Evolutionary conservation across 2,113 vertebrate species (phyloP).

Genomic region (Pipra filicauda): DNA sequence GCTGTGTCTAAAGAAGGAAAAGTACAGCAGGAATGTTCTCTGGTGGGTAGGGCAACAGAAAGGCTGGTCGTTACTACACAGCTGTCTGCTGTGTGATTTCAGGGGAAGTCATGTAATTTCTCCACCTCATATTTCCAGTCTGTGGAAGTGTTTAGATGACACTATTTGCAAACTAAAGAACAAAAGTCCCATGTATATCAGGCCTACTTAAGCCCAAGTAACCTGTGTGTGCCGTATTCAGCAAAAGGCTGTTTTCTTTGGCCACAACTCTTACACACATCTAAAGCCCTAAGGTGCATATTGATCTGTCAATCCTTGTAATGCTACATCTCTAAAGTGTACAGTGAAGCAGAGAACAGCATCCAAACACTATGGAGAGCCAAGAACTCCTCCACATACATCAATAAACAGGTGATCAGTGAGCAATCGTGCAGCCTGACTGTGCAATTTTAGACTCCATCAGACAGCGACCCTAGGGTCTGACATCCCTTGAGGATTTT

Average conservation of each 20-base stretch:
- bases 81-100: background rate
- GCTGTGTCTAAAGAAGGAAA: background rate
- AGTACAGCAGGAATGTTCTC: background rate
- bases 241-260: background rate
- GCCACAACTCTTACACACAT: background rate
- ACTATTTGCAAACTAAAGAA: background rate
- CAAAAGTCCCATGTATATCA: background rate
- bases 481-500: background rate
- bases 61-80: background rate
- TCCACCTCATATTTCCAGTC: background rate
- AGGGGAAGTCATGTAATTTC: background rate
- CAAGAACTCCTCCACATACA: background rate
- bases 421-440: background rate
- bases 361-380: background rate
- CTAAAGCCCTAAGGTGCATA: background rate
- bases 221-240: background rate
- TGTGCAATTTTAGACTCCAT: background rate
- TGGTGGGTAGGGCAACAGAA: background rate
- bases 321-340: too few species aligned
- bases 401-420: background rate
- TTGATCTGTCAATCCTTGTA: background rate
- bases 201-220: background rate
- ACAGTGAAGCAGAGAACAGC: background rate
- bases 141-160: background rate
- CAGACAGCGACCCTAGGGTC: background rate